Base-by-base conservation (phyloP, 2,797 vertebrate genomes). In the Dicrostonyx torquatus region DNA sequence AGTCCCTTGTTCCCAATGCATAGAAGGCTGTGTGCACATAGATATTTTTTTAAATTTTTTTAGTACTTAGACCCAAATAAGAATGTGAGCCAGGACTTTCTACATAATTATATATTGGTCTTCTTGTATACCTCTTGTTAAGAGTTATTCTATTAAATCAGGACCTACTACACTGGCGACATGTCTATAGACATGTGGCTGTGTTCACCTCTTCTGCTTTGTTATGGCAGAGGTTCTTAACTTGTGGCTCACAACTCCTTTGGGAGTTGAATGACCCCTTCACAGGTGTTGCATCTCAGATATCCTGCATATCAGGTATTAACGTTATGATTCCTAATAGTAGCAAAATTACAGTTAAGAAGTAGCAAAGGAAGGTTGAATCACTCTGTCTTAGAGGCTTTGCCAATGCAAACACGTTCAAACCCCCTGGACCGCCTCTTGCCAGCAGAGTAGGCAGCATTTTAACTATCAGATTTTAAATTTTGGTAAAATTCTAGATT, bases 401-500 rank as follows among this genome's bases (percentile, higher is more conserved):
- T 88, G 34, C 3, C 90, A 66, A 86, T 75, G 53, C n/a, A 89
- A 75, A 82, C 55, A 31, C 37, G 73, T 83, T 90, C 85, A 48
- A 91, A 68, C 4, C 2, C 31, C 24, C 14, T 64, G 18, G 70
- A 31, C 24, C 31, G 6, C 50, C 5, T n/a, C 12, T 88, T n/a
- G 78, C 12, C 40, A 89, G 66, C 45, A 70, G 10, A 87, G 89
- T 48, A 48, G 72, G 24, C 31, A 92, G 9, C n/a, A 78, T 84
- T 90, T 94, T 84, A 66, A 79, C 48, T 13, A 37, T 40, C 12
- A 79, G 55, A 70, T 68, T 78, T 94, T 89, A 94, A 75, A 29
- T 75, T 94, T 58, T 89, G 37, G n/a, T 80, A 62, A 94, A 82
- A 50, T 84, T 93, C 53, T 89, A 70, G 48, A 0, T 34, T 92